Conservation (phyloP, 2,113 vertebrate species). For the Atherinomorus stipes region DNA sequence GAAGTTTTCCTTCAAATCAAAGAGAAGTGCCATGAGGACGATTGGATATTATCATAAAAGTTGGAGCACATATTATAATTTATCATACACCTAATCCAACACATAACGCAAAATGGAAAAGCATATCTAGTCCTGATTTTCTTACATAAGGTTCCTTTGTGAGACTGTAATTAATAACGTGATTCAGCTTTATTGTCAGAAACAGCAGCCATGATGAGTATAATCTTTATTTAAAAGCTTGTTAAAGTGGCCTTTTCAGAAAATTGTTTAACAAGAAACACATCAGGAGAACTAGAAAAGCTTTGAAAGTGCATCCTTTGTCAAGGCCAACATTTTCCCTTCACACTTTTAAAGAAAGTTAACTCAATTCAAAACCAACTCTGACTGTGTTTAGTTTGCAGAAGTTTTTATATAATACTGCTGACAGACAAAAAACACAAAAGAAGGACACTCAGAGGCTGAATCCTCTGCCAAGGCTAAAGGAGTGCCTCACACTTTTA, state of each 20-base stretch:
- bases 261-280: background rate
- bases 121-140: background rate
- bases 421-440: background rate
- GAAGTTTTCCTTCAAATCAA: background rate
- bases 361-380: background rate
- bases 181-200: background rate
- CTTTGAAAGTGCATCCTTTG: background rate
- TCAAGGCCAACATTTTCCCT: background rate
- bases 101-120: too few species aligned
- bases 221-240: background rate
- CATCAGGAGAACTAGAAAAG: background rate
- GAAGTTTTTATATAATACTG: background rate
- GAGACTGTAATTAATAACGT: background rate
- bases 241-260: background rate
- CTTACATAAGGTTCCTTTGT: background rate
- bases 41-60: background rate
- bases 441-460: conserved; percentile 1
- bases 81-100: background rate
- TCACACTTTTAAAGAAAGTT: background rate
- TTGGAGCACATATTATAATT: background rate
- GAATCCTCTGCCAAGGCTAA: conserved; percentile 6
- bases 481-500: conserved; percentile 14
- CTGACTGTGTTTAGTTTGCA: background rate
- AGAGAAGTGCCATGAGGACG: background rate
- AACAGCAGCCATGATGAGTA: background rate